Base-by-base conservation (phyloP, 1,140 invertebrate species). In the Caenorhabditis briggsae region DNA sequence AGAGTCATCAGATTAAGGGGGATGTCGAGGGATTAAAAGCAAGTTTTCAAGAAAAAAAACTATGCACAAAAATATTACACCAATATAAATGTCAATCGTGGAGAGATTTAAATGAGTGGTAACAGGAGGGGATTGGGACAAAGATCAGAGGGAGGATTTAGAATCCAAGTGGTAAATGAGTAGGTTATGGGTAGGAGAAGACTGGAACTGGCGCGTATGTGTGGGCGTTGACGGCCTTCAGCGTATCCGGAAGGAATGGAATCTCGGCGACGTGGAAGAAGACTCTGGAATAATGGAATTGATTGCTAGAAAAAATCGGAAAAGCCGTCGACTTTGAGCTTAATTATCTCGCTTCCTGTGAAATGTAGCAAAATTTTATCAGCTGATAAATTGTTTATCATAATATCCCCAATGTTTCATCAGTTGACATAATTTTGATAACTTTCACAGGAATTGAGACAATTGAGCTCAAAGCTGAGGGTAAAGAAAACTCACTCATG, bases 251-350 rank as follows among this genome's bases (percentile, higher is more conserved):
- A 14, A 93, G 90, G 23, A 93, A 84, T 16, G 93, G 91, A 48
- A 92, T 93, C 86, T 93, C 93, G 43, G 94, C 94, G 20, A 94
- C 94, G 89, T 94, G 93, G 89, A 95, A 96, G 93, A 97, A 97
- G 91, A 97, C 96, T 91, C 95, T 95, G 92, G 78, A 94, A 94
- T 88, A 84, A 82, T 91, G 87, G 91, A 70, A 92, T 93, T 70
- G 48, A 55, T 56, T 2, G 53, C 41, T 84, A 61, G 56, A 87
- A 82, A 25, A 56, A 16, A 53, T 18, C 16, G 20, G 16, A 41
- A 58, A 87, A 3, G 43, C 18, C 8, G 9, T 0, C 41, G 8
- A 56, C 5, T 20, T 20, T n/a, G 82, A 23, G 25, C 9, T 20
- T 6, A 23, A 12, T 33, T 33, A 33, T 50, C n/a, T 33, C 9